These are phyloP conservation scores for Selene dorsalis DNA, from an alignment of 2,797 vertebrate genomes.

Conservation along the genomic window DNA sequence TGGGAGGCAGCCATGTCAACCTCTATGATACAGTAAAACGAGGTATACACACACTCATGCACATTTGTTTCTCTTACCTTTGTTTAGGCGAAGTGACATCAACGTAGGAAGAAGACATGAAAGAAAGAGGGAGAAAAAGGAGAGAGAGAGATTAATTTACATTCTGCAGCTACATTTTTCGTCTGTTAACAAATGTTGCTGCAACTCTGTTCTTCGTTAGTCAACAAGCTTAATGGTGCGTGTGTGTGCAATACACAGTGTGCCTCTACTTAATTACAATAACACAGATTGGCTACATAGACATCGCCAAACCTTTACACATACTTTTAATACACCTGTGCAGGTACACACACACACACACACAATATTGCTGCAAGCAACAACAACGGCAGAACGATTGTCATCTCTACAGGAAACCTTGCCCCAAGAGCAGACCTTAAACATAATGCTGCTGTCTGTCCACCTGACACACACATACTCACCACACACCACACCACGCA, in stretches of 20 bases:
- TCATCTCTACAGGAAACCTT: constrained; percentile 19
- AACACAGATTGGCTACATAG: neutral
- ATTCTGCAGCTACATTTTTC: neutral
- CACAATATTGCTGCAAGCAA: constrained; percentile 6
- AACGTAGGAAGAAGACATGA: constrained; percentile 17
- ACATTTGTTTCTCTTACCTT: constrained; percentile 69
- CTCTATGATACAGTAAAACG: neutral
- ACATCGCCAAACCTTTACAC: neutral
- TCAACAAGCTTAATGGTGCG: neutral
- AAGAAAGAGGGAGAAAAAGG: constrained; percentile 44
- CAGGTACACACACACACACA: neutral
- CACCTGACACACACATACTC: neutral
- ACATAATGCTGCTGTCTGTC: constrained; percentile 8
- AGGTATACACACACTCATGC: neutral
- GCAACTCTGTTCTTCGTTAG: neutral
- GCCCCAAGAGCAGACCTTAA: constrained; percentile 17
- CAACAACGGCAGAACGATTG: constrained; percentile 27
- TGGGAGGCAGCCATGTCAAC: neutral
- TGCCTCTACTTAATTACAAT: neutral
- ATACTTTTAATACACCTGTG: neutral
- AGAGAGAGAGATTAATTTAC: neutral
- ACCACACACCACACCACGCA: neutral
- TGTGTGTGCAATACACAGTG: neutral
- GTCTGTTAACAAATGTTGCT: neutral
- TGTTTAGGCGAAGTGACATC: constrained; percentile 32